These are phyloP conservation scores for Dastarcus helophoroides DNA, from an alignment of 2,888 invertebrate genomes.

Conservation along the genomic window DNA sequence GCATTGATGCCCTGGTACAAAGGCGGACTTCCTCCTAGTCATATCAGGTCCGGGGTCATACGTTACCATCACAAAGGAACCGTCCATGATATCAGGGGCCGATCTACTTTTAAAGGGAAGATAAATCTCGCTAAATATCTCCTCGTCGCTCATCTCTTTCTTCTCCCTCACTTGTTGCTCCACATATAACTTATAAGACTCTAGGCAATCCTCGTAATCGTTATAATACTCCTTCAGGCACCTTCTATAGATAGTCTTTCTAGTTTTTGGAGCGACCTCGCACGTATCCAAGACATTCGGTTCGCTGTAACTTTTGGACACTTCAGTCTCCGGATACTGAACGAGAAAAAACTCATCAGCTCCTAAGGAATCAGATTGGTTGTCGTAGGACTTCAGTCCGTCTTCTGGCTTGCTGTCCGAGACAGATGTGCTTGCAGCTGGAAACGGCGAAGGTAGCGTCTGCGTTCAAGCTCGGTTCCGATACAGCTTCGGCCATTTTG, in stretches of 20 bases:
- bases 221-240: constrained; percentile 49
- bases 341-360: constrained; percentile 35
- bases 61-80: constrained; percentile 32
- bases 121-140: constrained; percentile 28
- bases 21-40: constrained; percentile 44
- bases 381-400: constrained; percentile 26
- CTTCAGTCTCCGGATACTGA: constrained; percentile 27
- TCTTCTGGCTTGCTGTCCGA: constrained; percentile 26
- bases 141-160: constrained; percentile 33
- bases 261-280: constrained; percentile 14
- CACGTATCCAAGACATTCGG: constrained; percentile 27
- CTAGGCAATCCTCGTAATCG: constrained; percentile 50
- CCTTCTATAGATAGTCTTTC: constrained; percentile 24
- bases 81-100: constrained; percentile 42
- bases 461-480: constrained; percentile 22
- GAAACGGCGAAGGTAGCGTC: constrained; percentile 7
- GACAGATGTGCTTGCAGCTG: constrained; percentile 19
- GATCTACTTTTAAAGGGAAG: constrained; percentile 42
- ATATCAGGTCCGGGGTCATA: constrained; percentile 41
- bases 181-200: constrained; percentile 40
- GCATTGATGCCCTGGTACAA: constrained; percentile 22
- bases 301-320: constrained; percentile 29
- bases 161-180: constrained; percentile 13
- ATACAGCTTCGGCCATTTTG: constrained; percentile 14
- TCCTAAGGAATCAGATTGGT: constrained; percentile 19